These are phyloP conservation scores for Dasypogon diadema DNA, from an alignment of 2,888 invertebrate genomes.

Conservation along the genomic window DNA sequence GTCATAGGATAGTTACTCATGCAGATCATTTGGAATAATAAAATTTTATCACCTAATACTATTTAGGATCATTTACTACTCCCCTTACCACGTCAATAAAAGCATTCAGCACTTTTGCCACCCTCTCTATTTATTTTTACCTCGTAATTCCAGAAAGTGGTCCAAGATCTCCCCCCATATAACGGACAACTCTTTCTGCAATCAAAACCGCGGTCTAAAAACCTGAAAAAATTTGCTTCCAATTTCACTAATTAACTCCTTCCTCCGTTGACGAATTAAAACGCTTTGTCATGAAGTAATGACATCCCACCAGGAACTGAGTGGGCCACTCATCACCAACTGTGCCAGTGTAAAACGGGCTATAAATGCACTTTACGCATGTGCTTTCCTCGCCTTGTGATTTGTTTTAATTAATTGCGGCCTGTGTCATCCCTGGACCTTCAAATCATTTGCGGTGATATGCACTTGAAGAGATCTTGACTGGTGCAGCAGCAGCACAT, in stretches of 20 bases:
- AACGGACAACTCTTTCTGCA: too few relatives aligned
- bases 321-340: constrained; percentile 23
- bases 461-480: constrained; percentile 18
- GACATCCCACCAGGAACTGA: constrained; percentile 38
- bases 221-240: neutral
- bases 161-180: too few relatives aligned
- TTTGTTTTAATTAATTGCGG: constrained; percentile 28
- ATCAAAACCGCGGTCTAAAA: neutral
- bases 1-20: too few relatives aligned
- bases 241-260: neutral
- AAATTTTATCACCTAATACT: too few relatives aligned
- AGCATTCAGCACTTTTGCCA: too few relatives aligned
- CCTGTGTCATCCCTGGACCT: constrained; percentile 37
- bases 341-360: neutral
- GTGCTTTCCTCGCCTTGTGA: constrained; percentile 1
- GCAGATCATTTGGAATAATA: too few relatives aligned
- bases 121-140: too few relatives aligned
- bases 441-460: constrained; percentile 14
- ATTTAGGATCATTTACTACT: too few relatives aligned
- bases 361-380: constrained; percentile 22
- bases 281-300: constrained; percentile 16
- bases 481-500: neutral
- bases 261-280: constrained; percentile 29
- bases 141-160: too few relatives aligned
- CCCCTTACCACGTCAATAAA: too few relatives aligned